Evolutionary conservation across 2,888 invertebrate genomes (phyloP).

Genomic region (Hydropsyche betteni): DNA sequence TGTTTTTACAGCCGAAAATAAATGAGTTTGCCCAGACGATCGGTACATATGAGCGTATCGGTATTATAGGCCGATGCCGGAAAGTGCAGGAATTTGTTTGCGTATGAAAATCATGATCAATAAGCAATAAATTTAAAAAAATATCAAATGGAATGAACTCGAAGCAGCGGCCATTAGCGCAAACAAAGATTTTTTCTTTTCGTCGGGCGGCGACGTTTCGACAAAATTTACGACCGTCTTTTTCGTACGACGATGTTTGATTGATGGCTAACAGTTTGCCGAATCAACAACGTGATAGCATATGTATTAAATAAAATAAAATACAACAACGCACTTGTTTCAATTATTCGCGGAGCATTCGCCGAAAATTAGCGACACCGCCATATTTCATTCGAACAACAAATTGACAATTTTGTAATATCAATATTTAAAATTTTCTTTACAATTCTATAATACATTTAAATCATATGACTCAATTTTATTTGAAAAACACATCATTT

Average conservation of each 20-base stretch:
- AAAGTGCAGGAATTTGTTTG: constrained; percentile 47
- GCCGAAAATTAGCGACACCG: too few relatives aligned
- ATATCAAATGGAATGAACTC: background rate
- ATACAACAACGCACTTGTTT: too few relatives aligned
- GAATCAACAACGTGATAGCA: too few relatives aligned
- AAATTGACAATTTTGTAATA: too few relatives aligned
- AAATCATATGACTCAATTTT: too few relatives aligned
- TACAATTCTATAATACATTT: too few relatives aligned
- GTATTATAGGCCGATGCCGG: constrained; percentile 36
- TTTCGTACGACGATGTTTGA: background rate
- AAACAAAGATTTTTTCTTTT: constrained; percentile 13
- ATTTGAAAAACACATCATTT: too few relatives aligned
- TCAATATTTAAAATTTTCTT: too few relatives aligned
- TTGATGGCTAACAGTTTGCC: constrained; percentile 2
- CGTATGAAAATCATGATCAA: constrained; percentile 44
- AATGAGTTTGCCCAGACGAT: constrained; percentile 47
- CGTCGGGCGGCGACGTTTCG: background rate
- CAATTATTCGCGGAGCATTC: too few relatives aligned
- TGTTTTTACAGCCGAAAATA: constrained; percentile 43
- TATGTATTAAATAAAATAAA: too few relatives aligned
- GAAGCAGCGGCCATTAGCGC: background rate
- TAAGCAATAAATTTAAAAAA: constrained; percentile 14
- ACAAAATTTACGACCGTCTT: constrained; percentile 2
- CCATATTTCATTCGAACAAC: too few relatives aligned
- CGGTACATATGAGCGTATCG: constrained; percentile 36